Evolutionary conservation across 2,888 invertebrate species (phyloP).

Genomic region (Nemotelus nigrinus): DNA sequence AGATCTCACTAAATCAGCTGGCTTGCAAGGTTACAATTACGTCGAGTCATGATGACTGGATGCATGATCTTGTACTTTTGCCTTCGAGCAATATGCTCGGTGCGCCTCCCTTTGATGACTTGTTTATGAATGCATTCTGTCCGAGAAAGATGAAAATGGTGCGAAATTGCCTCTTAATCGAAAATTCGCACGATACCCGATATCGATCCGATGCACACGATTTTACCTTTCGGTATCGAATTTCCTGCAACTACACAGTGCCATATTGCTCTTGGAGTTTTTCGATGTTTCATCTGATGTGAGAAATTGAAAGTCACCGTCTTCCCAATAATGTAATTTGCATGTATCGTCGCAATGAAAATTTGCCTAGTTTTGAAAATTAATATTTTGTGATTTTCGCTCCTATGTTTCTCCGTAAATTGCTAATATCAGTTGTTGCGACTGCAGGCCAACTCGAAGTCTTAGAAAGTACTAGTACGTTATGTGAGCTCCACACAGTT

Average conservation of each 20-base stretch:
- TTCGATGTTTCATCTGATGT: constrained; percentile 19
- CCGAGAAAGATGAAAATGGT: constrained; percentile 14
- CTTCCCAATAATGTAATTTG: constrained; percentile 26
- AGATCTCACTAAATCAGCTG: constrained; percentile 31
- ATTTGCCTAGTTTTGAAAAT: constrained; percentile 24
- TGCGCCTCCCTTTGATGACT: constrained; percentile 21
- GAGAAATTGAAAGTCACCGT: constrained; percentile 24
- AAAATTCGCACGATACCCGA: constrained; percentile 30
- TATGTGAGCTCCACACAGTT: no score
- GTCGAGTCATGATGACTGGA: constrained; percentile 19
- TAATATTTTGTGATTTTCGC: constrained; percentile 28
- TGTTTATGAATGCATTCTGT: constrained; percentile 28
- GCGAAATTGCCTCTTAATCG: constrained; percentile 23
- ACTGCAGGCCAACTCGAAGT: no score
- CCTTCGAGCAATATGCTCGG: not conserved
- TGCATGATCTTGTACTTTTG: constrained; percentile 17
- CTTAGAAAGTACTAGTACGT: no score
- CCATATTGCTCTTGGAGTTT: not conserved
- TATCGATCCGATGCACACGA: constrained; percentile 38
- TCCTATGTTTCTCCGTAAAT: not conserved
- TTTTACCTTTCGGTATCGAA: constrained; percentile 30
- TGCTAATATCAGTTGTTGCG: not conserved
- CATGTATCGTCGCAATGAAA: not conserved
- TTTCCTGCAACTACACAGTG: not conserved
- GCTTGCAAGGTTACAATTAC: constrained; percentile 35